Percentiles rank a stretch among this genome's conserved stretches.
Conservation (phyloP, 1,140 invertebrate genomes). For the Drosophila virilis region DNA sequence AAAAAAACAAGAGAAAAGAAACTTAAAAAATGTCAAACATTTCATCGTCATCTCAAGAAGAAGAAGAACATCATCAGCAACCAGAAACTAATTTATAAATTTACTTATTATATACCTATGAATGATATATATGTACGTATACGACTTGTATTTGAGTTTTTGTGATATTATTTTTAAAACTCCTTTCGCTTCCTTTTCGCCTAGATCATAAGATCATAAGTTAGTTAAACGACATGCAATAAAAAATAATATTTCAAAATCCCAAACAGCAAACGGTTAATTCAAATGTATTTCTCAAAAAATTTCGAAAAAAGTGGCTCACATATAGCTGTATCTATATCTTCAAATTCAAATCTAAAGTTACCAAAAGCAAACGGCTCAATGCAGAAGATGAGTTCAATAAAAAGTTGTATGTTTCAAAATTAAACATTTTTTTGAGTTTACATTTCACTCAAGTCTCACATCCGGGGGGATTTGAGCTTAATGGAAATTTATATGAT, state of each 20-base stretch:
- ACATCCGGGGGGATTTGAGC: not conserved
- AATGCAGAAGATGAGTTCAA: conserved; percentile 32
- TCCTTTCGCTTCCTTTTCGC: conserved; percentile 65
- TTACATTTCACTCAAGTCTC: not conserved
- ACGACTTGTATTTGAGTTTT: conserved; percentile 80
- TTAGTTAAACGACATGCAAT: conserved; percentile 25
- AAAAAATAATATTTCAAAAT: conserved; percentile 19
- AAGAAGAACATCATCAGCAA: conserved; percentile 16
- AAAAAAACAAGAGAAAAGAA: conserved; percentile 11
- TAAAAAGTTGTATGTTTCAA: conserved; percentile 57
- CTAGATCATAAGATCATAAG: conserved; percentile 46
- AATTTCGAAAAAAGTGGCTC: no score
- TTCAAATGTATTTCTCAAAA: not conserved
- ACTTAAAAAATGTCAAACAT: conserved; percentile 67
- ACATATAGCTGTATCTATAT: conserved; percentile 2
- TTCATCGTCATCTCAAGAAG: conserved; percentile 44
- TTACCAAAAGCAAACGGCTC: conserved; percentile 23
- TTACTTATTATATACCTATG: conserved; percentile 26
- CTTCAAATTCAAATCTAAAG: conserved; percentile 4
- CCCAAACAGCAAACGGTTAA: conserved; percentile 1
- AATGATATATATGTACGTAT: conserved; percentile 52
- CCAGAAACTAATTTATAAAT: conserved; percentile 31
- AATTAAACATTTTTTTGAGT: conserved; percentile 28
- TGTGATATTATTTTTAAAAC: conserved; percentile 79
- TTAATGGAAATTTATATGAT: no score